These are phyloP conservation scores for Gryllus bimaculatus DNA, from an alignment of 1,140 invertebrate species.

Conservation along the genomic window DNA sequence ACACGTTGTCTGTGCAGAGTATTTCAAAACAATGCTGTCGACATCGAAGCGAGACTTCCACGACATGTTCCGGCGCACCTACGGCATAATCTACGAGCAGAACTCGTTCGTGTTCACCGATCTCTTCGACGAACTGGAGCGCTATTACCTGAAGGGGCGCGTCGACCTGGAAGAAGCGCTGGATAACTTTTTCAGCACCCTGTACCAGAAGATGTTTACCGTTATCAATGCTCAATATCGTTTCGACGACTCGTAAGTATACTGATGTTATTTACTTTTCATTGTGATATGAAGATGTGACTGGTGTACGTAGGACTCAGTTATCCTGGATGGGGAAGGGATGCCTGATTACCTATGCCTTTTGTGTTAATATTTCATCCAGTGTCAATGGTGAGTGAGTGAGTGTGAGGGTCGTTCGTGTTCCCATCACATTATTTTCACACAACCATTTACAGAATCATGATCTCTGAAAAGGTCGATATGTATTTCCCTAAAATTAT, in stretches of 20 bases:
- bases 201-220: conserved; percentile 94
- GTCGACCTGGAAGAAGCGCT: conserved; percentile 75
- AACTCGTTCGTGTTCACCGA: conserved; percentile 87
- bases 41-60: conserved; percentile 79
- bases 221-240: conserved; percentile 84
- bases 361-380: no score
- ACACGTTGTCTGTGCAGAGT: conserved; percentile 46
- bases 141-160: conserved; percentile 75
- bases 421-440: no score
- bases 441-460: no score
- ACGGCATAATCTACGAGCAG: conserved; percentile 89
- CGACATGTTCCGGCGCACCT: conserved; percentile 88
- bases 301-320: no score
- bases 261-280: neutral
- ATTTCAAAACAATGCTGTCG: conserved; percentile 74
- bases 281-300: no score
- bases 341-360: neutral
- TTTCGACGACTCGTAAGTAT: conserved; percentile 70
- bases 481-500: no score
- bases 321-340: no score
- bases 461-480: no score
- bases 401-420: no score
- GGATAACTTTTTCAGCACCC: conserved; percentile 82
- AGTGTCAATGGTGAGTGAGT: no score
- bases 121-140: conserved; percentile 81